A percentile compares a stretch with the other conserved stretches of the same genome.
Evolutionary conservation across 2,888 invertebrate species (phyloP).

Genomic region (Phalera bucephala): DNA sequence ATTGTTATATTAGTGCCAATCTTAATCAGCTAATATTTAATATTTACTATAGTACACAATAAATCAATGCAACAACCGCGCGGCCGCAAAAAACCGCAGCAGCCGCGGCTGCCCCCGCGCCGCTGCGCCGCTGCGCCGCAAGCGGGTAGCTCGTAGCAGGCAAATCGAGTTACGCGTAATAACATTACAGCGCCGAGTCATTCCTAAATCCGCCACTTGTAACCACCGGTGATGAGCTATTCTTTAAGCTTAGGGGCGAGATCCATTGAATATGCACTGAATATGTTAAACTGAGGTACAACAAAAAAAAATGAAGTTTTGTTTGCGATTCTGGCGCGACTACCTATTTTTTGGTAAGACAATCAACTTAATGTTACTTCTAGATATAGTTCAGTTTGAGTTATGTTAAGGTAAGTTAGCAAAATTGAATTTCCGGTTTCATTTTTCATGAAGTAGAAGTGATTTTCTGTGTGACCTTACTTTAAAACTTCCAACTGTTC

Average conservation of each 20-base stretch:
- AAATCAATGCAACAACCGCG: slow-evolving; percentile 7
- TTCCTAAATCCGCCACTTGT: slow-evolving; percentile 48
- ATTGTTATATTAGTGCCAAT: too few species aligned
- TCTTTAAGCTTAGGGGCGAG: slow-evolving; percentile 42
- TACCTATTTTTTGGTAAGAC: too few species aligned
- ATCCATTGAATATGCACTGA: neutral
- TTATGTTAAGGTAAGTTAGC: too few species aligned
- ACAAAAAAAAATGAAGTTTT: too few species aligned
- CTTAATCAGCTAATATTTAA: neutral
- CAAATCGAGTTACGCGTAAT: slow-evolving; percentile 64
- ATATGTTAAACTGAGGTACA: too few species aligned
- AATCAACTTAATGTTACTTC: too few species aligned
- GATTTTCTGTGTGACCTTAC: too few species aligned
- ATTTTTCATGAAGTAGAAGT: too few species aligned
- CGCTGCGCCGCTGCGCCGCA: slow-evolving; percentile 2
- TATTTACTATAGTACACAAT: slow-evolving; percentile 6
- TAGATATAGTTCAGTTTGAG: too few species aligned
- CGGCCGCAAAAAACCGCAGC: slow-evolving; percentile 3
- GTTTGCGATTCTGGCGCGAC: too few species aligned
- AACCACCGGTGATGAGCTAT: slow-evolving; percentile 64
- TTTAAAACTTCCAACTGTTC: too few species aligned
- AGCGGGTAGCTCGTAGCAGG: slow-evolving; percentile 13
- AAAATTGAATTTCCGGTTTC: too few species aligned
- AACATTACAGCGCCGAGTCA: slow-evolving; percentile 50
- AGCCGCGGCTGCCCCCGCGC: neutral